Evolutionary conservation across 2,797 vertebrate genomes (phyloP).

Genomic region (Peromyscus eremicus): DNA sequence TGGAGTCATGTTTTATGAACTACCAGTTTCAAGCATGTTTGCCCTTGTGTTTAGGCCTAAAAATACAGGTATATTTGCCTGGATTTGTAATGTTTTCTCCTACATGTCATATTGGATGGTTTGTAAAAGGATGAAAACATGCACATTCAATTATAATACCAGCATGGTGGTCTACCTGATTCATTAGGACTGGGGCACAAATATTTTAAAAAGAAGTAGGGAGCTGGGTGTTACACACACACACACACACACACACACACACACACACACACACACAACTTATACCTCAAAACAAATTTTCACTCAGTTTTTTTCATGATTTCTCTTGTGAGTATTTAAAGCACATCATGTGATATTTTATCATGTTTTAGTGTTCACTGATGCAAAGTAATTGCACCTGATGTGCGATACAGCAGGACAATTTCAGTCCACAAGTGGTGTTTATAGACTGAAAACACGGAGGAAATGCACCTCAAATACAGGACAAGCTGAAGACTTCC

Average conservation of each 20-base stretch:
- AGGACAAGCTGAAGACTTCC: background rate
- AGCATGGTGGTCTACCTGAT: background rate
- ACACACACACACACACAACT: background rate
- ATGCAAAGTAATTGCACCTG: background rate
- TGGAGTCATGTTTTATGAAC: background rate
- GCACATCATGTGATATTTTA: background rate
- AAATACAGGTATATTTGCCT: background rate
- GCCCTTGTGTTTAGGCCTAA: background rate
- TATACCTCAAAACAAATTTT: slow-evolving; percentile 6
- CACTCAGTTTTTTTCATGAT: background rate
- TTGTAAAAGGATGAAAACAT: background rate
- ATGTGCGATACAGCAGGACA: background rate
- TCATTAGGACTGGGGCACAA: background rate
- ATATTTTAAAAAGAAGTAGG: background rate
- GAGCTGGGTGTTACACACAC: background rate
- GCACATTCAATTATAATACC: background rate
- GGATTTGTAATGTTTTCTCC: background rate
- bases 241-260: background rate
- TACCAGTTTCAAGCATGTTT: background rate
- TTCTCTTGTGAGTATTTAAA: slow-evolving; percentile 4
- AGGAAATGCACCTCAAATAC: background rate
- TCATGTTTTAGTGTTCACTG: background rate
- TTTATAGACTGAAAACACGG: slow-evolving; percentile 18
- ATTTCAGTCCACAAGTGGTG: background rate
- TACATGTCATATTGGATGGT: background rate